phyloP scores from a whole-genome alignment of 2,797 vertebrate genomes.

The Carcharodon carcharias region DNA sequence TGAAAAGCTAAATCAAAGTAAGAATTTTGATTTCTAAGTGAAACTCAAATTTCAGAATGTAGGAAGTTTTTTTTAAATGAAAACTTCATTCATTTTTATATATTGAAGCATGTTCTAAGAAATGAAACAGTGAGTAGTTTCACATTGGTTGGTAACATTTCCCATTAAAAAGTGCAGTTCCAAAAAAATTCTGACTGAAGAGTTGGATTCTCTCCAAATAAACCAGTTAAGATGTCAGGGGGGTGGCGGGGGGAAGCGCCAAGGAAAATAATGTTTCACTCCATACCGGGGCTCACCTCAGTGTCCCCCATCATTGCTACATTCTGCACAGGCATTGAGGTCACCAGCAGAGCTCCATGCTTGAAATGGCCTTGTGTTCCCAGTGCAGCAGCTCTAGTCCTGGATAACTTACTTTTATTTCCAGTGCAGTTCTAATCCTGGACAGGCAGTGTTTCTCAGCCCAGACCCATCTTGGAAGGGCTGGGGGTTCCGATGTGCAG shows the following conservation, averaged over 20 bases:
- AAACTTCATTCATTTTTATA: background rate
- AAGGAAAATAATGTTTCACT: background rate
- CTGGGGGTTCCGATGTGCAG: background rate
- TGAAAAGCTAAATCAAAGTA: background rate
- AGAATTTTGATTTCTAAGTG: background rate
- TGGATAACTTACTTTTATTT: background rate
- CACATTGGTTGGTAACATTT: background rate
- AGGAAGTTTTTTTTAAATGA: background rate
- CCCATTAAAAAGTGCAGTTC: background rate
- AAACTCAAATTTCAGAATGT: background rate
- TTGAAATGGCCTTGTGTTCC: background rate
- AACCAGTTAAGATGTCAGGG: background rate
- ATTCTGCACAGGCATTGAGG: background rate
- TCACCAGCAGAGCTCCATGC: background rate
- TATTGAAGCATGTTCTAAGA: background rate
- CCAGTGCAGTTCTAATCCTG: background rate
- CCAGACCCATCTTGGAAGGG: background rate
- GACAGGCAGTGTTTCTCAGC: background rate
- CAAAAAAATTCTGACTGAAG: background rate
- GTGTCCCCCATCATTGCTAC: background rate
- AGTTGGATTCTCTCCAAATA: background rate
- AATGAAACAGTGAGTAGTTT: background rate
- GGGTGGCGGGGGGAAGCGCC: background rate
- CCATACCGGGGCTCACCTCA: background rate
- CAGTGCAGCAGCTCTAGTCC: background rate